phyloP scores from a whole-genome alignment of 2,113 vertebrate genomes.

The mouse (Mus musculus) region DNA sequence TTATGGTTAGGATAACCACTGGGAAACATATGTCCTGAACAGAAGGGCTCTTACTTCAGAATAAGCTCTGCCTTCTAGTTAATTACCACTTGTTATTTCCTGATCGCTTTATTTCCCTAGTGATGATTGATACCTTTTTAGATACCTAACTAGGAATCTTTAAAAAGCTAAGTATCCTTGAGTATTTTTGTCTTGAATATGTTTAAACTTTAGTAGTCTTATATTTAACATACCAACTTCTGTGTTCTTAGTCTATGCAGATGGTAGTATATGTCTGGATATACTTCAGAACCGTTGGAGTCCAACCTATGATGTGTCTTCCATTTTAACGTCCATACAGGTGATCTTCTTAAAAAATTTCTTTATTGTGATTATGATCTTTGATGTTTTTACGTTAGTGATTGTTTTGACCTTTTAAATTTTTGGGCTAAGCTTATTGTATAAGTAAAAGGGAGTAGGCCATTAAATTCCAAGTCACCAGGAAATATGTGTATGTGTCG shows the following conservation, averaged over 20 bases:
- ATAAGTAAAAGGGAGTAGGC: neutral
- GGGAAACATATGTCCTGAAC: constrained; percentile 30
- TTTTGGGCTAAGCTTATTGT: constrained; percentile 17
- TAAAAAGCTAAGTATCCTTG: constrained; percentile 46
- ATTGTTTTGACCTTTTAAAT: constrained; percentile 22
- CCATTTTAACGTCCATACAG: constrained; percentile 99
- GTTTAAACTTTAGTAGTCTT: constrained; percentile 48
- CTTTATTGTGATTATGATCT: constrained; percentile 17
- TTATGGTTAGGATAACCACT: neutral
- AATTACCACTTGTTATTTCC: constrained; percentile 29
- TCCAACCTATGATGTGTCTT: constrained; percentile 99
- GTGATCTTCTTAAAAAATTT: constrained; percentile 84
- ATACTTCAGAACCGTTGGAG: constrained; percentile 99
- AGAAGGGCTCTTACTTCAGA: constrained; percentile 43
- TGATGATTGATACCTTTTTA: constrained; percentile 35
- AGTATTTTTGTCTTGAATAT: constrained; percentile 56
- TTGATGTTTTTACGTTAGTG: constrained; percentile 54
- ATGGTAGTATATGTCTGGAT: constrained; percentile 99
- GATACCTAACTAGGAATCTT: constrained; percentile 17
- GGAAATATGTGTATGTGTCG: neutral
- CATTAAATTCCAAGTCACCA: constrained; percentile 39
- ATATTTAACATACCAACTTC: constrained; percentile 41
- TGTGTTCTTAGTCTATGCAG: constrained; percentile 94
- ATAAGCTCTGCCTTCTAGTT: constrained; percentile 52
- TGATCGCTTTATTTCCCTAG: constrained; percentile 26